A percentile compares a stretch with the other conserved stretches of the same genome.
Evolutionary conservation across 2,888 invertebrate genomes (phyloP).

Genomic region (Noctua janthe): DNA sequence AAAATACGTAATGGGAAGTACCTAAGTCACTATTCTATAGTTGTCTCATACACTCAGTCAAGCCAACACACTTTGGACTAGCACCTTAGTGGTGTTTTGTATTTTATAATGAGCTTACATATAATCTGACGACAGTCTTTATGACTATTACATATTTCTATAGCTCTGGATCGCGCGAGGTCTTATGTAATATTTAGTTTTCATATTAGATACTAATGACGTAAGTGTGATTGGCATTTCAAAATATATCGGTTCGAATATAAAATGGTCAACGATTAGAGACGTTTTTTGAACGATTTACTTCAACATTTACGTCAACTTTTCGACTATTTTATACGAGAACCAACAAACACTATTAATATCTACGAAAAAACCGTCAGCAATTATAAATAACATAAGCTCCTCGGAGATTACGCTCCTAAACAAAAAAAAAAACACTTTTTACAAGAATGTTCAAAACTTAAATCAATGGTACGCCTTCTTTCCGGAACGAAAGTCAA

Average conservation of each 20-base stretch:
- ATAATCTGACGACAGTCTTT: constrained; percentile 49
- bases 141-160: constrained; percentile 3
- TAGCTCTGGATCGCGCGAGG: constrained; percentile 13
- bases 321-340: constrained; percentile 25
- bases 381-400: constrained; percentile 33
- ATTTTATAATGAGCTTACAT: constrained; percentile 36
- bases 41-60: constrained; percentile 29
- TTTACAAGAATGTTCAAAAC: constrained; percentile 48
- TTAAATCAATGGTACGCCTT: constrained; percentile 41
- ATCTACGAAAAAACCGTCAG: constrained; percentile 18
- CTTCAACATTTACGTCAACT: not conserved
- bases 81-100: constrained; percentile 41
- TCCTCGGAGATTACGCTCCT: constrained; percentile 55
- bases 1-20: not conserved
- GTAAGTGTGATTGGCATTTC: constrained; percentile 39
- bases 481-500: constrained; percentile 19
- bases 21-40: constrained; percentile 21
- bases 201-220: constrained; percentile 32
- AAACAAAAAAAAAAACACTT: constrained; percentile 21
- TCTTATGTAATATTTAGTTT: constrained; percentile 8
- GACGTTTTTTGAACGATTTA: not conserved
- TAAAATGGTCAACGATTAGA: constrained; percentile 14
- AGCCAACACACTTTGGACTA: constrained; percentile 42
- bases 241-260: not conserved
- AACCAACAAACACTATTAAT: constrained; percentile 10